Percentiles rank a stretch among this genome's conserved stretches.
Evolutionary conservation across 2,797 vertebrate genomes (phyloP).

Genomic region (Gymnocypris eckloni): DNA sequence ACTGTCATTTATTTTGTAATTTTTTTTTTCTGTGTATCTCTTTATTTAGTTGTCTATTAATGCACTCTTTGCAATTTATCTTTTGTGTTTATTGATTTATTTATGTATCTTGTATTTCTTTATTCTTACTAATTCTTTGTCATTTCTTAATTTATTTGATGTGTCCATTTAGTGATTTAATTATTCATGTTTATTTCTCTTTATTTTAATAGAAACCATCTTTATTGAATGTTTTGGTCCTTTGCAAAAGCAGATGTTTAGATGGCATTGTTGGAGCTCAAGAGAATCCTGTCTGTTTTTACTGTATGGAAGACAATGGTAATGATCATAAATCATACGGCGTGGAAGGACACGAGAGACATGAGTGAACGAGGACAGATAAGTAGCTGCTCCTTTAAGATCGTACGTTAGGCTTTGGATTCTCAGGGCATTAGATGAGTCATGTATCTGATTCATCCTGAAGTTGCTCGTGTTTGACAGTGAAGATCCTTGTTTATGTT

Average conservation of each 20-base stretch:
- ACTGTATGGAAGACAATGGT: background rate
- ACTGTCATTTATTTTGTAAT: too few relatives aligned
- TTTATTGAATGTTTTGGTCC: background rate
- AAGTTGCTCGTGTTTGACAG: background rate
- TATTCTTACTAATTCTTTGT: background rate
- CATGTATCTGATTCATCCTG: background rate
- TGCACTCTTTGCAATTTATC: background rate
- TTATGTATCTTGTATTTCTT: background rate
- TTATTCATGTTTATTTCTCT: background rate
- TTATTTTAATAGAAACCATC: background rate
- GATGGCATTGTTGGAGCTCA: background rate
- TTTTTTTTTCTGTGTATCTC: too few relatives aligned
- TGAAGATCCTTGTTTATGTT: background rate
- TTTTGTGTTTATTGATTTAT: background rate
- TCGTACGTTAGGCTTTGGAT: slow-evolving; percentile 11
- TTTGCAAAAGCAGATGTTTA: background rate
- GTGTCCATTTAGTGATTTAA: background rate
- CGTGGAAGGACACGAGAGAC: background rate
- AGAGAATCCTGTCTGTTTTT: background rate
- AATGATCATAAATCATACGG: background rate
- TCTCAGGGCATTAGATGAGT: background rate
- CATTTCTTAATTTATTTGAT: background rate
- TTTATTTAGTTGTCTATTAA: too few relatives aligned
- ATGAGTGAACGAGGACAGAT: slow-evolving; percentile 16
- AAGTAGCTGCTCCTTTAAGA: background rate